phyloP scores from a whole-genome alignment of 2,113 vertebrate species.

The Oreotrochilus melanogaster region DNA sequence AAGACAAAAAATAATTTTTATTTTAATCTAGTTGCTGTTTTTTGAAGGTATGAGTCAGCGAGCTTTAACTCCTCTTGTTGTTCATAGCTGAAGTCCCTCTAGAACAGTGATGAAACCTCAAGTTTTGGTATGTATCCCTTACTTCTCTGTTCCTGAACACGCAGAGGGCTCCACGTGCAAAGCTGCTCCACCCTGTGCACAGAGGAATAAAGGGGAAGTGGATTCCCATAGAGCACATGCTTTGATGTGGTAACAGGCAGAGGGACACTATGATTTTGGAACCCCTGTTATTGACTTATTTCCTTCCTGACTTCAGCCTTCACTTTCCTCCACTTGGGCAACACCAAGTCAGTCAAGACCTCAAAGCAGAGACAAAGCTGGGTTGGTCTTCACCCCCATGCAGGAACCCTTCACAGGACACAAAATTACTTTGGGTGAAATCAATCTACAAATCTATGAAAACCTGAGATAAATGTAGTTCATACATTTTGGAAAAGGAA shows the following conservation, averaged over 20 bases:
- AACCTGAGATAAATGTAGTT: not conserved
- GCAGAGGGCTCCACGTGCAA: not conserved
- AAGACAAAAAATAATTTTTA: not conserved
- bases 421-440: not conserved
- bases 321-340: not conserved
- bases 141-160: not conserved
- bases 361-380: not conserved
- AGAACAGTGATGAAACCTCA: not conserved
- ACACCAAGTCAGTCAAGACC: not conserved
- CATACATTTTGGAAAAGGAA: not conserved
- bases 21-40: not conserved
- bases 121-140: not conserved
- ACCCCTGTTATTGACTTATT: not conserved
- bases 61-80: not conserved
- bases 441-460: not conserved
- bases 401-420: not conserved
- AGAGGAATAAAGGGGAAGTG: not conserved
- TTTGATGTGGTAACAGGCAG: not conserved
- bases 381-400: not conserved
- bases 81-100: not conserved
- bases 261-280: not conserved
- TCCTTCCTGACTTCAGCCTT: not conserved
- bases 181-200: not conserved
- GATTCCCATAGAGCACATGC: not conserved
- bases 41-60: not conserved